Base-by-base conservation (phyloP, 2,888 invertebrate genomes). In the Metopia argyrocephala region DNA sequence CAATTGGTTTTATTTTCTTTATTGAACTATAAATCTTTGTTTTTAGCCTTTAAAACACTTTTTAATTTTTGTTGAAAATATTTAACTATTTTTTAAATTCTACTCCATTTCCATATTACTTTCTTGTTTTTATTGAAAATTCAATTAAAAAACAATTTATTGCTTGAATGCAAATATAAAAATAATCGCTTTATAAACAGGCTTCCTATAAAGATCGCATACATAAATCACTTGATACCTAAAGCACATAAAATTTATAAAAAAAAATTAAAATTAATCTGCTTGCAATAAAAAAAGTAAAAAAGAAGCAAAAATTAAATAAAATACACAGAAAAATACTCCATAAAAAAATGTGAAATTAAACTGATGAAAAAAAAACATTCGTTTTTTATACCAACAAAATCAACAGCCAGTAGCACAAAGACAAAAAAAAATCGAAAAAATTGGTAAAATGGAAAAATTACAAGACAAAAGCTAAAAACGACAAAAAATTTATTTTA, bases 201-300 rank as follows among this genome's bases (percentile, higher is more conserved):
- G 27, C 52, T 61, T 23, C 2, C 31, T 54, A 46, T 23, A 61
- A 46, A 25, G 68, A 27, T 54, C 46, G 52, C 18, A 25, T 23
- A 64, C 59, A 65, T 65, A 71, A 78, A 71, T 71, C 59, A 52
- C 38, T 71, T 65, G 71, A 59, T 65, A 57, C 52, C 45, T 52
- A 59, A 64, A 64, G 50, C 28, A 38, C 57, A 65, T 52, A 71
- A 65, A n/a, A n/a, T n/a, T n/a, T n/a, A n/a, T n/a, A n/a, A n/a
- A n/a, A n/a, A 54, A 62, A 56, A 31, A 38, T 20, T 12, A 64
- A 21, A 65, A 28, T 28, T 57, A 64, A 73, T 73, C 54, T 68
- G 54, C 54, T 15, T 68, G 25, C 54, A 21, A 56, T 56, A 31
- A 18, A 59, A 57, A 50, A 61, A 66, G 2, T 28, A 23, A 59